phyloP scores from a whole-genome alignment of 2,888 invertebrate genomes.

The Amphipyra tragopoginis region DNA sequence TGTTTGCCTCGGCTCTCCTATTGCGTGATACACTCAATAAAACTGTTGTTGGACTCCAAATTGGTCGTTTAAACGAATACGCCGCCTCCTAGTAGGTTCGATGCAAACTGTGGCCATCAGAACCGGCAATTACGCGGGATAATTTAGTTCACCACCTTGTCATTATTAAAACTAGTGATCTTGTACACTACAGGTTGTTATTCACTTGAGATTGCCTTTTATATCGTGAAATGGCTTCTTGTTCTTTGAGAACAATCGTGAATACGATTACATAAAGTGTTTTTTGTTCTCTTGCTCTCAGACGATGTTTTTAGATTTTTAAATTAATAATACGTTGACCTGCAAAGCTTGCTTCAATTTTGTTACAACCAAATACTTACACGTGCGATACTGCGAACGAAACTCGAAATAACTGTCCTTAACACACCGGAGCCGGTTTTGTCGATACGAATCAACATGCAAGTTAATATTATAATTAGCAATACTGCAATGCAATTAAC shows the following conservation, averaged over 20 bases:
- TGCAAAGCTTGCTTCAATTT: slow-evolving; percentile 26
- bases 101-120: slow-evolving; percentile 53
- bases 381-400: slow-evolving; percentile 48
- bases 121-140: slow-evolving; percentile 52
- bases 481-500: slow-evolving; percentile 84
- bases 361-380: slow-evolving; percentile 11
- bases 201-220: slow-evolving; percentile 29
- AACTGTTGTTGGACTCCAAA: slow-evolving; percentile 80
- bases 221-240: slow-evolving; percentile 20
- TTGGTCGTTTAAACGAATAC: slow-evolving; percentile 74
- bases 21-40: slow-evolving; percentile 85
- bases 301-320: slow-evolving; percentile 5
- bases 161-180: slow-evolving; percentile 43
- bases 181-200: slow-evolving; percentile 18
- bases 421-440: slow-evolving; percentile 65
- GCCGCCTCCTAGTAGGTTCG: slow-evolving; percentile 64
- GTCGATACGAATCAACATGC: slow-evolving; percentile 72
- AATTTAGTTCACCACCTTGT: slow-evolving; percentile 54
- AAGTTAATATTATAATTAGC: slow-evolving; percentile 77
- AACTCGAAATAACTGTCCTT: slow-evolving; percentile 64
- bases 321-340: slow-evolving; percentile 34
- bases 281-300: slow-evolving; percentile 10
- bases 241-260: slow-evolving; percentile 16
- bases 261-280: slow-evolving; percentile 4
- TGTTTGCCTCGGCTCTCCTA: slow-evolving; percentile 85